phyloP scores from a whole-genome alignment of 2,113 vertebrate genomes.

The Sclerurus mexicanus region DNA sequence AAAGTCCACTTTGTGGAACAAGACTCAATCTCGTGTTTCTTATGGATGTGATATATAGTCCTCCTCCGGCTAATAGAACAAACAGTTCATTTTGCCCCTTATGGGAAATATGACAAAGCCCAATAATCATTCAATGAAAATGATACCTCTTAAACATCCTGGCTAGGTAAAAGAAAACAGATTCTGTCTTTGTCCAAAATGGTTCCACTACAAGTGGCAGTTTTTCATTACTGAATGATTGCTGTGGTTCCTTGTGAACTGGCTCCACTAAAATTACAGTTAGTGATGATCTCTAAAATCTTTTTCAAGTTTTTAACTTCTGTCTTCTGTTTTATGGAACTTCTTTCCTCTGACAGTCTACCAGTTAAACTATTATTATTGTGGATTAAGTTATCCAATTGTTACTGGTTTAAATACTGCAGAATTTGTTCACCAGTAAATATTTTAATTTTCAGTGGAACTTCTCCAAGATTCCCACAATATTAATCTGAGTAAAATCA shows the following conservation, averaged over 20 bases:
- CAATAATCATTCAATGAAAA: conserved; percentile 15
- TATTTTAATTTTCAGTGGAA: neutral
- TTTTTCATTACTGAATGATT: neutral
- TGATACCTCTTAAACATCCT: neutral
- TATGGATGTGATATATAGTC: neutral
- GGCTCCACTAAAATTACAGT: neutral
- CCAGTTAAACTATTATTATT: neutral
- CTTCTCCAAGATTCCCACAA: neutral
- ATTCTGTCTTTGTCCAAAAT: neutral
- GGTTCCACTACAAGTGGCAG: neutral
- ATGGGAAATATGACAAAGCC: neutral
- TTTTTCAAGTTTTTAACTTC: neutral
- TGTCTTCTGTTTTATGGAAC: neutral
- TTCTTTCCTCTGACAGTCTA: neutral
- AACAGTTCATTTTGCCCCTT: neutral
- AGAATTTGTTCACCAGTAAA: neutral
- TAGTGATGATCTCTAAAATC: neutral
- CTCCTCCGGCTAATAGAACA: neutral
- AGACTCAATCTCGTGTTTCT: neutral
- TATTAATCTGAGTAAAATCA: neutral
- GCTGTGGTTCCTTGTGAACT: neutral
- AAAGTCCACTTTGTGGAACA: neutral
- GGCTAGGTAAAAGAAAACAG: neutral
- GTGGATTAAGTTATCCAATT: neutral
- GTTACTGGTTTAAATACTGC: neutral